Evolutionary conservation across 1,140 invertebrate genomes (phyloP), one percentile per base, ranked within the genome.

Genomic region (Drosophila varians): DNA sequence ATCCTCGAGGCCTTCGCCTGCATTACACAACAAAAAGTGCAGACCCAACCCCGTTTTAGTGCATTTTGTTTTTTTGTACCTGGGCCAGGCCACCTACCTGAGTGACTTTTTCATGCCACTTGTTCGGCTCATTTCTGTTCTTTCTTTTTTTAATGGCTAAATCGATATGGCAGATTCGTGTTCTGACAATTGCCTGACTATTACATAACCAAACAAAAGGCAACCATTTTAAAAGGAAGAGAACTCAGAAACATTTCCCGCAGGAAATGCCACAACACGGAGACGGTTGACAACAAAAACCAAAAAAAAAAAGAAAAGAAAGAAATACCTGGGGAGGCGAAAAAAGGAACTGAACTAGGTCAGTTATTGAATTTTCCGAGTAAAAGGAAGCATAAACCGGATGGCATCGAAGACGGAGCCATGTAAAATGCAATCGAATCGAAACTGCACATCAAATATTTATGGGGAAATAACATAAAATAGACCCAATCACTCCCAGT

Each of bases 351-450:
- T 68, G 77, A 90, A 84, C 65, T 90, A 89, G 88, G 88, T 90
- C 88, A 90, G 82, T 88, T 90, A 88, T 90, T 84, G 87, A 90
- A 77, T 90, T 90, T 89, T 71, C 60, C 56, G 34, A 48, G 60
- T 34, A 34, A 26, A 18, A 34, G 47, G 58, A 61, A 36, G 19
- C 47, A 43, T 46, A 64, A 49, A 54, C 21, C 14, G 36, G 23
- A 48, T 14, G 46, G 46, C 2, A 26, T 5, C 9, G 6, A 26
- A 53, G 26, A 12, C 38, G 16, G 28, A 42, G 46, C 40, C 47
- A 42, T 25, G 38, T 25, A 34, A 66, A 42, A 12, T 53, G 46
- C 64, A 66, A 45, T 12, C 45, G 12, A 47, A n/a, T 11, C 28
- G 11, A 31, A 11, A 31, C 19, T 65, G 62, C 47, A 65, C 58